Evolutionary conservation across 2,888 invertebrate species (phyloP), one percentile per base, ranked within the genome.

Genomic region (Branchinecta sandiegonensis): DNA sequence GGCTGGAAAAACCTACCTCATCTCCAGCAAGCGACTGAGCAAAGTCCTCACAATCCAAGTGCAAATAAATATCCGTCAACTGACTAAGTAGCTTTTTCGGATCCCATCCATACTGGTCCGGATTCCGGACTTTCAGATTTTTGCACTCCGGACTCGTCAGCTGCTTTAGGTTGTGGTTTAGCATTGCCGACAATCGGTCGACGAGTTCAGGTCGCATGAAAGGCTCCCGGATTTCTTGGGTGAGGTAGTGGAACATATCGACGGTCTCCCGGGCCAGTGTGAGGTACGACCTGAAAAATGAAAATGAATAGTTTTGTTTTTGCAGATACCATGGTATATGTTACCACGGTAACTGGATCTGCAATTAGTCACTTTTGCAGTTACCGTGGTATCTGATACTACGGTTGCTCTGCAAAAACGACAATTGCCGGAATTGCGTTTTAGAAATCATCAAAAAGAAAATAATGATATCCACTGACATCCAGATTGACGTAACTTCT

Each of bases 41-140:
- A 81, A 94, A 94, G 77, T 85, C 84, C 77, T 90, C 87, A 81
- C 90, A 89, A 83, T 94, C 90, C 73, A 99, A 84, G 80, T 97
- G 94, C 75, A 97, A 83, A 82, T 99, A 99, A 78, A 99, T 95
- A 79, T 94, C 92, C 66, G 94, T 92, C 71, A 99, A 84, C 78
- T 94, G 90, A 74, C 90, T 88, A 70, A 97, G 83, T 73, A 99
- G 81, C 73, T 88, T 85, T 74, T 93, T 85, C 23, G 97, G 97
- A 77, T 96, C 93, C 97, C 97, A 99, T 12, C 93, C 92, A 78
- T 96, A 99, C 78, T 94, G 94, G 72, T 91, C 89, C 1, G 94
- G 92, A 74, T 90, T 89, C 69, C 89, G 86, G 67, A 96, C 95
- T 82, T 93, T 93, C 71, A 94, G 82, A 78, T 88, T 88, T 79